Percentiles rank a stretch among this genome's conserved stretches.
phyloP scores from a whole-genome alignment of 2,113 vertebrate genomes.

The Clinocottus analis region DNA sequence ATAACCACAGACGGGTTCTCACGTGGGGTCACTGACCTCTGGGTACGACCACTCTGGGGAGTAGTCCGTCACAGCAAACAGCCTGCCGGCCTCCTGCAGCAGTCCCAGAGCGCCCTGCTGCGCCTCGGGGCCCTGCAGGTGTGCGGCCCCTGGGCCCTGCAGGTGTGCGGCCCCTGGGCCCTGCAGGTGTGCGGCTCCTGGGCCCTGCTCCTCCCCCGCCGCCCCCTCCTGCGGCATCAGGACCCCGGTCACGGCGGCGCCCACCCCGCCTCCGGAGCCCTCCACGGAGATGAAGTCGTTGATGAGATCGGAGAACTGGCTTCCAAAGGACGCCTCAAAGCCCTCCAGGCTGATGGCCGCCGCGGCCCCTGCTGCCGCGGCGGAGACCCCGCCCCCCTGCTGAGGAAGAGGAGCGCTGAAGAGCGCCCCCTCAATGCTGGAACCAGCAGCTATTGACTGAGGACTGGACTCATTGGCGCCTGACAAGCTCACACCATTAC shows the following conservation, averaged over 20 bases:
- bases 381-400: constrained; percentile 82
- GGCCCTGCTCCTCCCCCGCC: constrained; percentile 84
- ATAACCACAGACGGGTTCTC: too few species aligned
- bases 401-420: constrained; percentile 89
- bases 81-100: constrained; percentile 93
- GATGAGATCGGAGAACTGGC: constrained; percentile 99
- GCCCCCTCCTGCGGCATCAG: constrained; percentile 78
- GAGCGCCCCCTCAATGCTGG: constrained; percentile 90
- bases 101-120: constrained; percentile 92
- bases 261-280: constrained; percentile 85
- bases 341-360: constrained; percentile 93
- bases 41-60: constrained; percentile 99
- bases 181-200: constrained; percentile 73
- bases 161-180: constrained; percentile 60
- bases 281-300: constrained; percentile 99
- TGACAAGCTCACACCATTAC: constrained; percentile 81
- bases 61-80: constrained; percentile 99
- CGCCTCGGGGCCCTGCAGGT: constrained; percentile 82
- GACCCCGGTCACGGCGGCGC: constrained; percentile 72
- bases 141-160: constrained; percentile 78
- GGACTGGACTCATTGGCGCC: constrained; percentile 70
- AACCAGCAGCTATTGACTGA: constrained; percentile 75
- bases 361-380: constrained; percentile 80
- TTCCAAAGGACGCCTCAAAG: constrained; percentile 98
- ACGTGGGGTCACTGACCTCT: constrained; percentile 91